phyloP scores from a whole-genome alignment of 2,113 vertebrate genomes.

The Chauna torquata region DNA sequence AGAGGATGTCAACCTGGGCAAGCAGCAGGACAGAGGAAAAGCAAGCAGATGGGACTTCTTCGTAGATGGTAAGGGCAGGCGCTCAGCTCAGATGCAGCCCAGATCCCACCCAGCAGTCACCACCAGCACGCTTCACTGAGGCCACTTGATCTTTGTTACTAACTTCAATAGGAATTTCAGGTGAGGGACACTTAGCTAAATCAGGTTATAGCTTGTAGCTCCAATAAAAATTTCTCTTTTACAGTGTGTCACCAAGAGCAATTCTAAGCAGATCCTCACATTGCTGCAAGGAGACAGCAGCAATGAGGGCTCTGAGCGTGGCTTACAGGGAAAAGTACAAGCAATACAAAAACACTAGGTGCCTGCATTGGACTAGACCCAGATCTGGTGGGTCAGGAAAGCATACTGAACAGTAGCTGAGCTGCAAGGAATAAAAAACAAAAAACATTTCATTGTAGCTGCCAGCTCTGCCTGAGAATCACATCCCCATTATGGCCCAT shows the following conservation, averaged over 20 bases:
- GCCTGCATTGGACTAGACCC: background rate
- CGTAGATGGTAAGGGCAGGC: background rate
- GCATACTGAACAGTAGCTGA: background rate
- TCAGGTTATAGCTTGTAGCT: background rate
- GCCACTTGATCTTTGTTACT: background rate
- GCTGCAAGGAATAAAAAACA: background rate
- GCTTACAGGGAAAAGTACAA: background rate
- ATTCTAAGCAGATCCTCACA: background rate
- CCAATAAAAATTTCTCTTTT: background rate
- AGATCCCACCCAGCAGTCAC: background rate
- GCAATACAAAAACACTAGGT: background rate
- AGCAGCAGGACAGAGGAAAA: background rate
- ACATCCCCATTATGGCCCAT: background rate
- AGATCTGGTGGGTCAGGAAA: background rate
- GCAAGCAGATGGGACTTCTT: background rate
- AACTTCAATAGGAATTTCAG: background rate
- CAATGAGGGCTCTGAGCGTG: background rate
- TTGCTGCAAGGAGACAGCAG: background rate
- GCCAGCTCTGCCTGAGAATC: conserved; percentile 1
- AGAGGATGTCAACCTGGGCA: background rate
- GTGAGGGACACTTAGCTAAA: background rate
- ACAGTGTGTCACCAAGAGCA: background rate
- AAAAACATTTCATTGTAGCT: background rate
- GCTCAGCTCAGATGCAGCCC: background rate
- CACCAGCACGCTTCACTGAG: background rate